These are phyloP conservation scores for Argya squamiceps DNA, from an alignment of 2,797 vertebrate genomes.

Conservation along the genomic window DNA sequence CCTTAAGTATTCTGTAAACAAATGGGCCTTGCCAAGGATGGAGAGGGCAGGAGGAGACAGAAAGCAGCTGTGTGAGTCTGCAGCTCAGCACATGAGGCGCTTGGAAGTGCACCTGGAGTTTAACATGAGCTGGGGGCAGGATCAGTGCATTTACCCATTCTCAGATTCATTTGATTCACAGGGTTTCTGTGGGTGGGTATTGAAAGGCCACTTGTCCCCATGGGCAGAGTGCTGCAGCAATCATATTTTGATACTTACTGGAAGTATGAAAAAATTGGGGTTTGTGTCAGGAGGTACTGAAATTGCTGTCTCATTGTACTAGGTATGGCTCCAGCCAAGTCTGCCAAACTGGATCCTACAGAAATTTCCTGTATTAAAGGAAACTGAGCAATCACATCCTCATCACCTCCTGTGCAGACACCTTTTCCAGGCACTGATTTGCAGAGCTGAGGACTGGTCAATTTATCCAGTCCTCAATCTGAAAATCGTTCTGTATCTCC, in stretches of 20 bases:
- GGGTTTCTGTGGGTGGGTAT: not conserved
- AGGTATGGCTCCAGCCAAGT: not conserved
- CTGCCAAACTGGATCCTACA: not conserved
- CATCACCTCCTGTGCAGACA: not conserved
- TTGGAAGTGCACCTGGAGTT: not conserved
- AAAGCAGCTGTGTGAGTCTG: not conserved
- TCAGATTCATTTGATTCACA: not conserved
- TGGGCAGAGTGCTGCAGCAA: not conserved
- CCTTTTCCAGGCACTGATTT: not conserved
- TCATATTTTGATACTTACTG: not conserved
- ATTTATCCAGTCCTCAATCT: not conserved
- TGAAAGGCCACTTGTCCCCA: not conserved
- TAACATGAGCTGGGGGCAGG: not conserved
- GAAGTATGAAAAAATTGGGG: rapidly evolving
- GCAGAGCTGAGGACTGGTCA: not conserved
- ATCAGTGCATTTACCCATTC: not conserved
- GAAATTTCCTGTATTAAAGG: not conserved
- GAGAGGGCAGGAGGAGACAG: not conserved
- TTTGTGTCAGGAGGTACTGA: not conserved
- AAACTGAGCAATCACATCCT: not conserved
- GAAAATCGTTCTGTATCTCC: not conserved
- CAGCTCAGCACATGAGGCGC: not conserved
- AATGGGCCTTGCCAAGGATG: not conserved
- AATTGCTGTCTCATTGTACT: not conserved
- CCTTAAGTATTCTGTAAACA: not conserved